A percentile compares a stretch with the other conserved stretches of the same genome.
Conservation (phyloP, 2,797 vertebrate genomes). For the Gobionotothen gibberifrons region DNA sequence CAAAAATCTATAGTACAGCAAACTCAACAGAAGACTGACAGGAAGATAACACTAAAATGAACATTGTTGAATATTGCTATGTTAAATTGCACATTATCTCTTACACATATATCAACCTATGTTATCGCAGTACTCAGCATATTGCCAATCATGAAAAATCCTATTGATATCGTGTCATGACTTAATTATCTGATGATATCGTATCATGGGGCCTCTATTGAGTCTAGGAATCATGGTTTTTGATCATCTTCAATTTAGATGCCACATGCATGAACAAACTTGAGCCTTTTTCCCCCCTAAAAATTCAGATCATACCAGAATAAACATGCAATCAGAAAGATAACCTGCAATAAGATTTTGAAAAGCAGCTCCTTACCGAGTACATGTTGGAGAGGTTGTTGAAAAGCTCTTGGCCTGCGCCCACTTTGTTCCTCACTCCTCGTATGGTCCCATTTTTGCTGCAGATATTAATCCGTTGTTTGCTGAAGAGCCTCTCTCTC, state of each 20-base stretch:
- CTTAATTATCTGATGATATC: too few relatives aligned
- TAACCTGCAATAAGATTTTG: too few relatives aligned
- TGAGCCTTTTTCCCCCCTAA: not conserved
- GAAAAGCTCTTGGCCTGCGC: conserved; percentile 98
- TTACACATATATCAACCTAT: too few relatives aligned
- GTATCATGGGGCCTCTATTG: too few relatives aligned
- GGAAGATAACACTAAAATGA: too few relatives aligned
- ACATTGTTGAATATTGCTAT: too few relatives aligned
- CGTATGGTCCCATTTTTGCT: conserved; percentile 98
- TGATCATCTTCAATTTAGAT: not conserved
- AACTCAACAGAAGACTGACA: too few relatives aligned
- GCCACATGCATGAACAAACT: not conserved
- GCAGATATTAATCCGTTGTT: conserved; percentile 94
- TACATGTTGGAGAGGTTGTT: conserved; percentile 92
- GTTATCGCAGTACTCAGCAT: too few relatives aligned
- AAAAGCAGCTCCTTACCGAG: conserved; percentile 85
- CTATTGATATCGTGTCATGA: too few relatives aligned
- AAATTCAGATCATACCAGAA: not conserved
- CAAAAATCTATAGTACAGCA: too few relatives aligned
- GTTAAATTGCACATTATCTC: too few relatives aligned
- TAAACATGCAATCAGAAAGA: not conserved
- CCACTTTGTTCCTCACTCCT: conserved; percentile 98
- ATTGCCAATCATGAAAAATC: too few relatives aligned
- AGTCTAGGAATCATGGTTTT: not conserved
- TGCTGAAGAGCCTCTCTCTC: conserved; percentile 90